Evolutionary conservation across 1,140 invertebrate species (phyloP).

Genomic region (Caenorhabditis inopinata): DNA sequence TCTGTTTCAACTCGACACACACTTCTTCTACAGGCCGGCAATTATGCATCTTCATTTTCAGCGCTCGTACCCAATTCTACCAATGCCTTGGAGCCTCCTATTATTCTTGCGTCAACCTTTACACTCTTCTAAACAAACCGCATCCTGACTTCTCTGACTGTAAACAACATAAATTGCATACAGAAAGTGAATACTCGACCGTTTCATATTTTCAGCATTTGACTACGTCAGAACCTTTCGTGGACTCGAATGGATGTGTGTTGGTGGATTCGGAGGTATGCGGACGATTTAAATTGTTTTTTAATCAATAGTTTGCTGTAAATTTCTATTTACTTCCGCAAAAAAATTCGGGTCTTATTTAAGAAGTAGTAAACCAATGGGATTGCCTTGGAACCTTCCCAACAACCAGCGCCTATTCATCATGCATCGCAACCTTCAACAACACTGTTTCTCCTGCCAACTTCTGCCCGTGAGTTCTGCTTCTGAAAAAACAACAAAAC

Average conservation of each 20-base stretch:
- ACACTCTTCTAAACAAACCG: slow-evolving; percentile 38
- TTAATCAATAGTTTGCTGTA: not conserved
- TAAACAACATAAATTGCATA: no score
- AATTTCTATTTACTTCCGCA: no score
- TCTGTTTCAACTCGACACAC: no score
- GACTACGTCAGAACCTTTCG: slow-evolving; percentile 37
- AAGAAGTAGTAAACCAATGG: slow-evolving; percentile 29
- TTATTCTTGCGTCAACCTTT: slow-evolving; percentile 39
- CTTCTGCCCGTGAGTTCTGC: slow-evolving; percentile 31
- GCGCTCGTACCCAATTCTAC: slow-evolving; percentile 38
- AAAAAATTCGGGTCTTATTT: no score
- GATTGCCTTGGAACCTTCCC: not conserved
- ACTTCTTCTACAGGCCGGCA: no score
- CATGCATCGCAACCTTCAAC: slow-evolving; percentile 26
- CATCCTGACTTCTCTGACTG: slow-evolving; percentile 24
- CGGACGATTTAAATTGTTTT: not conserved
- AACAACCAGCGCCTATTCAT: not conserved
- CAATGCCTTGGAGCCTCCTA: slow-evolving; percentile 39
- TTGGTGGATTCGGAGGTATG: slow-evolving; percentile 34
- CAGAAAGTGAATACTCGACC: no score
- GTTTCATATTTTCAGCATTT: slow-evolving; percentile 44
- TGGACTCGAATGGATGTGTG: slow-evolving; percentile 37
- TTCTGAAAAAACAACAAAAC: not conserved
- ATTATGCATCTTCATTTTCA: not conserved
- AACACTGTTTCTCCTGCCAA: not conserved